Percentiles rank a stretch among this genome's conserved stretches.
These are phyloP conservation scores for Scolopax mira DNA, from an alignment of 2,113 vertebrate species.

Conservation along the genomic window DNA sequence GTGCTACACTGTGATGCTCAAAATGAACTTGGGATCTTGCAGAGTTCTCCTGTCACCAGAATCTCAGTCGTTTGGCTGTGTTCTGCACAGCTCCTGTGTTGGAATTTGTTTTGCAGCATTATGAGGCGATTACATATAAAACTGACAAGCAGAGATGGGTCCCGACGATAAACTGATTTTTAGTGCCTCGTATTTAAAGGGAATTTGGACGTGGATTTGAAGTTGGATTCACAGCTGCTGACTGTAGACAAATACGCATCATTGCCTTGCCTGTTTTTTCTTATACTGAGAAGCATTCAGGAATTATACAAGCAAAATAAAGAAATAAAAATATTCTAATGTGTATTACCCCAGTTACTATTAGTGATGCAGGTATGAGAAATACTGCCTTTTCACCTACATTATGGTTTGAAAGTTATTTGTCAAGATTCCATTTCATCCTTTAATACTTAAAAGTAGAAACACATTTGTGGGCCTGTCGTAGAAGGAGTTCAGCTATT, in stretches of 20 bases:
- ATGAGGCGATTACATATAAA: not conserved
- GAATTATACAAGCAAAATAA: not conserved
- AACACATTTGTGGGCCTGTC: not conserved
- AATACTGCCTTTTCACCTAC: not conserved
- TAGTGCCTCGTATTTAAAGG: not conserved
- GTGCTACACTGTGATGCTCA: not conserved
- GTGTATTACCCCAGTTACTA: not conserved
- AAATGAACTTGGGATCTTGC: not conserved
- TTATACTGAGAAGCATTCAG: not conserved
- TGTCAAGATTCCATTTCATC: not conserved
- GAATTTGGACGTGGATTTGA: constrained; percentile 1
- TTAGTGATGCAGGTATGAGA: not conserved
- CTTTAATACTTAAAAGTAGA: not conserved
- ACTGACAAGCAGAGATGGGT: not conserved
- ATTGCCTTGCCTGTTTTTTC: not conserved
- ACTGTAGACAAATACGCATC: not conserved
- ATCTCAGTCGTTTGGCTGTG: not conserved
- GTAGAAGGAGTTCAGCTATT: not conserved
- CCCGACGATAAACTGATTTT: not conserved
- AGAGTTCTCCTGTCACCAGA: not conserved
- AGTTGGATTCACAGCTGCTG: not conserved
- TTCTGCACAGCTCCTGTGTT: not conserved
- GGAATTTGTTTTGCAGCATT: not conserved
- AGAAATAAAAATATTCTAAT: not conserved
- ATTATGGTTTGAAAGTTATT: not conserved